Evolutionary conservation across 2,797 vertebrate genomes (phyloP).

Genomic region (Eupleurogrammus muticus): DNA sequence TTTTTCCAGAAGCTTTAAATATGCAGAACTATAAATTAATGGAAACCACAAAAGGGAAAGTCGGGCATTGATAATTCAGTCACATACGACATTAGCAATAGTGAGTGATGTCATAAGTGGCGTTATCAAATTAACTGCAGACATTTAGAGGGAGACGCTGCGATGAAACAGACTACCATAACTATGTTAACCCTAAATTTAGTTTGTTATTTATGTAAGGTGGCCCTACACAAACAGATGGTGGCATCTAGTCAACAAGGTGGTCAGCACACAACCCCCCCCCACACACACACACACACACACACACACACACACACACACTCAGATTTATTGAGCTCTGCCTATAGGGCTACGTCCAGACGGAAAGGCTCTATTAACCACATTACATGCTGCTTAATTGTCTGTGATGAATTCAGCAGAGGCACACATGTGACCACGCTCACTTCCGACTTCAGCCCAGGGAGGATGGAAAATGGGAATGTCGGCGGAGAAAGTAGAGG

Average conservation of each 20-base stretch:
- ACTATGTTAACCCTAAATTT: conserved; percentile 76
- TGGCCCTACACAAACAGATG: conserved; percentile 71
- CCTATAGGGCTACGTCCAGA: conserved; percentile 67
- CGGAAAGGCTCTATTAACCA: conserved; percentile 78
- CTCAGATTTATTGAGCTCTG: conserved; percentile 64
- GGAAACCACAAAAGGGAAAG: background rate
- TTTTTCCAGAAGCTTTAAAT: conserved; percentile 7
- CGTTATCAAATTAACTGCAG: conserved; percentile 70
- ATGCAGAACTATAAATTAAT: conserved; percentile 6
- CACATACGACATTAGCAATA: conserved; percentile 19
- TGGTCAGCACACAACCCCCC: conserved; percentile 33
- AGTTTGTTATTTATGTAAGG: conserved; percentile 80
- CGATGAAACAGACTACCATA: conserved; percentile 78
- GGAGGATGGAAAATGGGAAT: conserved; percentile 62
- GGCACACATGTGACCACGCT: conserved; percentile 63
- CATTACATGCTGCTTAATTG: conserved; percentile 79
- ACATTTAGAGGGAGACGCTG: conserved; percentile 71
- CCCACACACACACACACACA: conserved; percentile 29
- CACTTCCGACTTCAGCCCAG: conserved; percentile 72
- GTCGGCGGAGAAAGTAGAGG: conserved; percentile 30
- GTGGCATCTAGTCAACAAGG: conserved; percentile 62
- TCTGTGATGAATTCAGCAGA: conserved; percentile 77
- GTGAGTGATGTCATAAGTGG: conserved; percentile 62
- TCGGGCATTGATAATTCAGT: conserved; percentile 24
- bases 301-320: conserved; percentile 23